Base-by-base conservation (phyloP, 2,888 invertebrate genomes). In the Nomada ruficornis region DNA sequence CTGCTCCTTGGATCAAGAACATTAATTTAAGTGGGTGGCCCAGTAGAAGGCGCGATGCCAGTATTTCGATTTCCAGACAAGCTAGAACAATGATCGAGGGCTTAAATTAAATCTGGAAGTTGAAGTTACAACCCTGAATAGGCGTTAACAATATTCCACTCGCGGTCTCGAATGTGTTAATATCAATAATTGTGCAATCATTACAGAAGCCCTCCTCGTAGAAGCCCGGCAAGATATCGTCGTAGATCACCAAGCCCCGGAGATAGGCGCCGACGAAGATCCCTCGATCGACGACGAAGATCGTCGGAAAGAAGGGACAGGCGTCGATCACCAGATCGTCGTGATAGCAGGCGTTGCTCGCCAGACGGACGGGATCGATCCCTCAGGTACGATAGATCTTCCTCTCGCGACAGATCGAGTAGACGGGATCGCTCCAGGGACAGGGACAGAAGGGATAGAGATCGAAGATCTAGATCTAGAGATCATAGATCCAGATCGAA, bases 391-490 rank as follows among this genome's bases (percentile, higher is more conserved):
- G 93, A 94, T 85, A 91, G 93, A 88, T 94, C 94, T 52, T 90
- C 90, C 59, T 94, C 93, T 67, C 93, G 94, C 63, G 94, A 94
- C 86, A 92, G 94, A 86, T 93, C 92, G 71, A 90, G 86, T 87
- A 90, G 91, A 67, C 91, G 92, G 57, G 92, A 93, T 68, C 92
- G 93, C 73, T 93, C 93, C 71, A 92, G 93, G 65, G 94, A 94
- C 69, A 92, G 93, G 59, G 94, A 94, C 42, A 95, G 95, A 91
- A 92, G 94, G 50, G 94, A 94, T 80, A 91, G 93, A 78, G 88
- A 88, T 84, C 87, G 88, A 69, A 70, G 87, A 80, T 88, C 88
- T 73, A 89, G 93, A 72, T 94, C 94, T 2, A 89, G 93, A 57
- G 94, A 94, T 76, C 91, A 77, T 88, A 93, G 94, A 82, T 94